A percentile compares a stretch with the other conserved stretches of the same genome.
These are phyloP conservation scores for Archilochus colubris DNA, from an alignment of 2,113 vertebrate species.

Conservation along the genomic window DNA sequence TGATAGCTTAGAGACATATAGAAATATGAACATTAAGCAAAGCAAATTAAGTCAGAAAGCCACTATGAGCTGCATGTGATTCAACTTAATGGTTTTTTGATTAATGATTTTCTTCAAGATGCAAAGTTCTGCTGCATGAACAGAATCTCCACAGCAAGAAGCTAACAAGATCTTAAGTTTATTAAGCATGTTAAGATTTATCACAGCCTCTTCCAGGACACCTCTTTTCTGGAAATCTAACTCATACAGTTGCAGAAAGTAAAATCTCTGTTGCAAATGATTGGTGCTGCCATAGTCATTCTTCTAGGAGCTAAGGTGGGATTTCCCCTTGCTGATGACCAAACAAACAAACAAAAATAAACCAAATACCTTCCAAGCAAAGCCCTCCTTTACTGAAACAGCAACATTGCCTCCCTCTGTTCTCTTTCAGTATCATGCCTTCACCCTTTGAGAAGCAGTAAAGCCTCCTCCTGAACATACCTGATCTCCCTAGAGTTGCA, in stretches of 20 bases:
- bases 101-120: background rate
- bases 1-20: background rate
- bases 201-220: background rate
- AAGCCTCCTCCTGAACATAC: background rate
- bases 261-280: background rate
- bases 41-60: background rate
- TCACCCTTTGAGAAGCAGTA: background rate
- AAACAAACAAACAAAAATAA: background rate
- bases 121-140: background rate
- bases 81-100: background rate
- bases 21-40: background rate
- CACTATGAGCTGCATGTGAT: background rate
- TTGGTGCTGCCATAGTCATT: fast-evolving
- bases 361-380: background rate
- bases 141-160: background rate
- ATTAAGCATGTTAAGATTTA: background rate
- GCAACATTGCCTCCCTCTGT: background rate
- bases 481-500: background rate
- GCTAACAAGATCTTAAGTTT: background rate
- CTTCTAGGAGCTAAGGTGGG: background rate
- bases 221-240: background rate
- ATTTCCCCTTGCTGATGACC: background rate
- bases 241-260: background rate
- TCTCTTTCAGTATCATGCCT: background rate
- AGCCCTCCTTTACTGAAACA: background rate